Conservation (phyloP, 2,113 vertebrate genomes). For the Dasypus novemcinctus region DNA sequence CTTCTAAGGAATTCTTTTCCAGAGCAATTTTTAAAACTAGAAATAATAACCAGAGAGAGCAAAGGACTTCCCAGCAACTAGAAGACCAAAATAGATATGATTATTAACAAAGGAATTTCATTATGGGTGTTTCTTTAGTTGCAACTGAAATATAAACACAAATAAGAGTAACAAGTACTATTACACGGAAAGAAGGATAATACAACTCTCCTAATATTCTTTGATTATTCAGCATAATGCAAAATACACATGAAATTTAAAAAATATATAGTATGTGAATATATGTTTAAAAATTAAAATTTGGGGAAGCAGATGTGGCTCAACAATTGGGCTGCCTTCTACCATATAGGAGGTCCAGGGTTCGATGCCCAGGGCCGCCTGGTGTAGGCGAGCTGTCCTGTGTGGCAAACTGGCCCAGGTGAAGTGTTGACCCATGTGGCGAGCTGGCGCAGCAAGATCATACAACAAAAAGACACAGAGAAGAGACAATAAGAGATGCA, state of each 20-base stretch:
- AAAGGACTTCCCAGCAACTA: background rate
- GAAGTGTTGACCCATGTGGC: no score
- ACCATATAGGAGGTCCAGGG: no score
- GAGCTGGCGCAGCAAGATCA: no score
- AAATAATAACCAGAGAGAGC: background rate
- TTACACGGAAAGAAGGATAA: background rate
- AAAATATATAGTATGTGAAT: background rate
- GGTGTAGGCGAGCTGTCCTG: no score
- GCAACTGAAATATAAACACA: slow-evolving; percentile 8
- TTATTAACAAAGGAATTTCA: background rate
- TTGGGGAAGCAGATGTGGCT: no score
- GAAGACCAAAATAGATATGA: background rate
- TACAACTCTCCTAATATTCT: background rate
- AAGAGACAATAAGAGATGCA: no score
- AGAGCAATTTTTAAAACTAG: background rate
- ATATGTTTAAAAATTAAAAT: background rate
- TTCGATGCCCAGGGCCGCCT: no score
- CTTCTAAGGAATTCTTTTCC: background rate
- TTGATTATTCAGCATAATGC: background rate
- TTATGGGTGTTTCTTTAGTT: background rate
- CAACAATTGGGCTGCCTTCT: no score
- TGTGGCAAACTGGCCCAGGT: no score
- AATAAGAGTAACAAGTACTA: background rate
- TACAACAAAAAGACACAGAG: no score
- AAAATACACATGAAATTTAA: background rate